phyloP scores from a whole-genome alignment of 2,888 invertebrate genomes.

The Dolichomitus sp. region DNA sequence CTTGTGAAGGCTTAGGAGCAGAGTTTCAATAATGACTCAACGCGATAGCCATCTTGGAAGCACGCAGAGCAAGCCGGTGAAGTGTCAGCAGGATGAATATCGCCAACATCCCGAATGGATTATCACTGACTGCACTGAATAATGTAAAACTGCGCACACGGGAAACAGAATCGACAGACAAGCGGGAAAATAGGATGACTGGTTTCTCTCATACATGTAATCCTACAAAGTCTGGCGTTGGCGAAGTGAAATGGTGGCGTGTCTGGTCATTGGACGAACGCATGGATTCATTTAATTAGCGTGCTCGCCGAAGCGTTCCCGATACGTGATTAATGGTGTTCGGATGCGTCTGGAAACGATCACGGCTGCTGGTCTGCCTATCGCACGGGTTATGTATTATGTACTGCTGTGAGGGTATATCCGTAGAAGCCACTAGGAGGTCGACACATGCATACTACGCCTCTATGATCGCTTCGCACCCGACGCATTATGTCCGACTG shows the following conservation, averaged over 20 bases:
- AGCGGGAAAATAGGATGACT: constrained; percentile 16
- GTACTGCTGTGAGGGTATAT: not conserved
- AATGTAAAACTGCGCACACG: constrained; percentile 19
- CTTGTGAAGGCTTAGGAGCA: not conserved
- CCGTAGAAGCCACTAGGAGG: not conserved
- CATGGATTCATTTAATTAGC: constrained; percentile 64
- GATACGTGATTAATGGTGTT: constrained; percentile 62
- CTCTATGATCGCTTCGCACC: not conserved
- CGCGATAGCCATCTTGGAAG: not conserved
- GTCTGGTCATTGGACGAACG: constrained; percentile 25
- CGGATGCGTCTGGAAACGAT: constrained; percentile 52
- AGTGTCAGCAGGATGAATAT: not conserved
- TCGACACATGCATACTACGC: not conserved
- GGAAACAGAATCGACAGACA: not conserved
- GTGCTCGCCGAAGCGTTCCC: constrained; percentile 60
- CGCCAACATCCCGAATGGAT: not conserved
- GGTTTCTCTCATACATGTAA: constrained; percentile 9
- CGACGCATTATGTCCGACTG: constrained; percentile 34
- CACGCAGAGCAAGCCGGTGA: not conserved
- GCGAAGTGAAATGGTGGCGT: constrained; percentile 2
- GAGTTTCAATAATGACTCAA: not conserved
- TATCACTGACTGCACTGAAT: not conserved
- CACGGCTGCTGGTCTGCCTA: constrained; percentile 29
- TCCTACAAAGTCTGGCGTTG: constrained; percentile 10
- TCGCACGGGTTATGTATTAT: constrained; percentile 6